Evolutionary conservation across 2,797 vertebrate genomes (phyloP), one percentile per base, ranked within the genome.

Genomic region (Epinephelus awoara): DNA sequence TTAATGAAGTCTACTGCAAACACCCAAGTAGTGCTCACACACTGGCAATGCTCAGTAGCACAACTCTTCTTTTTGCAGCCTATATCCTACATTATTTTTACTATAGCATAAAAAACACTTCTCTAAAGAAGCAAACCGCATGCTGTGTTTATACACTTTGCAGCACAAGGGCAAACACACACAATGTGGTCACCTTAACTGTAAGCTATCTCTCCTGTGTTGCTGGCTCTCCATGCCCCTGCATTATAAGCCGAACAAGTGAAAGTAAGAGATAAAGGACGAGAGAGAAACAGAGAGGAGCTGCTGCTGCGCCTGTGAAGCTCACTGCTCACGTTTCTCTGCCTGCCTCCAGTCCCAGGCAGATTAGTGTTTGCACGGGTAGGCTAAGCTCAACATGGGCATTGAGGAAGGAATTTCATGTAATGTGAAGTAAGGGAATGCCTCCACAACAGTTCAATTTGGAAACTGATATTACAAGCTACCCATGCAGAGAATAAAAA

Each of bases 301-400:
- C 9, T 10, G 40, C 27, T 29, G 74, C 46, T 74, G 25, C 85
- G 85, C 78, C 66, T 67, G 70, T 71, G 89, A 75, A 70, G 67
- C 78, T 91, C 88, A 85, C 68, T 65, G 77, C 88, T 95, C 94
- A 95, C 87, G 91, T 94, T 95, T 87, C 88, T 90, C 75, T 68
- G 88, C 87, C 89, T 91, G 89, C 87, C 72, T 88, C 80, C 79
- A 61, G 82, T 89, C 84, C 76, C 80, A 67, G 87, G 90, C 89
- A 93, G 94, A 95, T 95, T 93, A 95, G 85, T 69, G 73, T 66
- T 79, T 84, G 88, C 92, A 92, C 52, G 88, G 77, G 84, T 84
- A 83, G 63, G 50, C 75, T 89, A 82, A 90, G 70, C 68, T 89
- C 83, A 88, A 88, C 49, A 88, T 77, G 84, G 82, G 80, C 79